Evolutionary conservation across 2,888 invertebrate genomes (phyloP), one percentile per base, ranked within the genome.

Genomic region (Hirtodrosophila confusa): DNA sequence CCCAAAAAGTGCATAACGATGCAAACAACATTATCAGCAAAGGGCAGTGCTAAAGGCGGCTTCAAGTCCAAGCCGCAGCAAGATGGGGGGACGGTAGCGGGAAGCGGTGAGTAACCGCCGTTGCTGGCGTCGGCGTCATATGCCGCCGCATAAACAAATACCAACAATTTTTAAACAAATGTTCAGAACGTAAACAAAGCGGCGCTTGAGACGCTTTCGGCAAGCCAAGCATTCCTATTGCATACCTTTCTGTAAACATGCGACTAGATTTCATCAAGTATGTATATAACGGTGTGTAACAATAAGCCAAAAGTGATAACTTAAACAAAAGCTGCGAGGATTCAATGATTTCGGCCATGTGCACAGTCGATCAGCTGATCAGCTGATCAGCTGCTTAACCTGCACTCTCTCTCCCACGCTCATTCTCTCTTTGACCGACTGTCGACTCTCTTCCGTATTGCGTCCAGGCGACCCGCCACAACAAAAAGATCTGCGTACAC

Each of bases 131-230:
- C 40, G 27, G 12, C 36, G 17, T 72, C 54, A 55, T 35, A 44
- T 54, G 43, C 53, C 50, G 64, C 47, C 55, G 17, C 39, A 66
- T 69, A 71, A 73, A 57, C 56, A 71, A 67, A 68, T 47, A 39
- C 37, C 54, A 45, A 37, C 6, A 17, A 37, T 35, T 50, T 51
- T 58, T 67, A 74, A 68, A 68, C 68, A 67, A 74, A 61, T 43
- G 40, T 50, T 36, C 49, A 48, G 41, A 50, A 39, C 37, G 40
- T 45, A 60, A 54, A 67, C 58, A 65, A 55, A 55, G 33, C 47
- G 3, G 1, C 31, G 31, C 11, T 36, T 36, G 11, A 8, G 6
- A 6, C 27, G 11, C 23, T 36, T 31, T 36, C 8, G 11, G 24
- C n/a, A 48, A 24, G 23, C 48, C 48, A 27, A 35, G 8, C 36